Evolutionary conservation across 1,140 invertebrate species (phyloP), one percentile per base, ranked within the genome.

Genomic region (Drosophila guanche): DNA sequence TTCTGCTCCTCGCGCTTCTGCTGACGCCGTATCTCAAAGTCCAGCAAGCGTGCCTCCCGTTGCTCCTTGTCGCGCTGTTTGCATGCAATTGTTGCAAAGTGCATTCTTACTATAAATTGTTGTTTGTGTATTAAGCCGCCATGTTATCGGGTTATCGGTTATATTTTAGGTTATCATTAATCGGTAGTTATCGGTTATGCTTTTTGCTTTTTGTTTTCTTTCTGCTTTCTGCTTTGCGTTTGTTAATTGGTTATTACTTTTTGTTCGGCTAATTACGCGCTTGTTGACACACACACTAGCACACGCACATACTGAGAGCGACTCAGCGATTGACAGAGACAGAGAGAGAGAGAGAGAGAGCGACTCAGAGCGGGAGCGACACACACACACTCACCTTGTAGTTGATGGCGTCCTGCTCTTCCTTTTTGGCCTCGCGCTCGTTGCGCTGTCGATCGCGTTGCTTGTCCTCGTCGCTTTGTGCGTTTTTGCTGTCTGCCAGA

Each of bases 381-480:
- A 57, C 70, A 61, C 58, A 69, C 76, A 76, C 80, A 89, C 75
- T 88, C 81, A 91, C 90, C 81, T 91, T 91, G 56, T 91, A 91
- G 75, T 91, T 91, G 52, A 91, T 84, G 40, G 90, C 90, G 86
- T 91, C 90, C 77, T 91, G 89, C 62, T 91, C 90, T 74, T 90
- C 89, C 74, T 91, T 90, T 81, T 91, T 91, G 51, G 89, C 84
- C 75, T 91, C 90, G 37, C 90, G 89, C 57, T 91, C 90, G 89
- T 79, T 90, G 52, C 90, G 90, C 62, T 91, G 90, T 52, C 90
- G 89, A 79, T 91, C 90, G 67, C 90, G 90, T 52, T 91, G 90
- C 61, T 91, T 91, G 63, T 91, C 90, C 85, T 91, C 90, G 90
- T 91, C 90, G 67, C 88, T 91, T 81, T 91, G 90, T 62, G 90